phyloP scores from a whole-genome alignment of 2,797 vertebrate species.

The Trematomus bernacchii region DNA sequence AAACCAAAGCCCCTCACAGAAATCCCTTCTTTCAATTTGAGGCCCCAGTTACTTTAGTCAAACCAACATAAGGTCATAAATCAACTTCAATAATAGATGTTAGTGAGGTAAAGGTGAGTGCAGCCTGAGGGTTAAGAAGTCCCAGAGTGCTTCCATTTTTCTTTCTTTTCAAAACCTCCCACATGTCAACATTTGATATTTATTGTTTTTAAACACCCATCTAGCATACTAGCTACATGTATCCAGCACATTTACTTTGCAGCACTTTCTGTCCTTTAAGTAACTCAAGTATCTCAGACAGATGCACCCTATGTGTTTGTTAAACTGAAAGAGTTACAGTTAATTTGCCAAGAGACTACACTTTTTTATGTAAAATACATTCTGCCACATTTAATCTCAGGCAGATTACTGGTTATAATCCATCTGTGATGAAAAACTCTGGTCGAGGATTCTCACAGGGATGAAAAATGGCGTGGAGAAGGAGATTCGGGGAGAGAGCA shows the following conservation, averaged over 20 bases:
- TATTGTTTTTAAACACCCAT: background rate
- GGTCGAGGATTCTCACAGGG: conserved; percentile 26
- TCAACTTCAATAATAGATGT: conserved; percentile 56
- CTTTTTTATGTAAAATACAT: conserved; percentile 25
- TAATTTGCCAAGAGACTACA: conserved; percentile 33
- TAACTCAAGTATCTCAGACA: conserved; percentile 14
- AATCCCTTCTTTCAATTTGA: background rate
- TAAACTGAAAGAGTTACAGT: background rate
- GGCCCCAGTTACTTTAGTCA: background rate
- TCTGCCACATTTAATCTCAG: conserved; percentile 38
- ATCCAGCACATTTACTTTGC: background rate
- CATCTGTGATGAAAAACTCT: conserved; percentile 48
- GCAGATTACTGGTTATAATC: conserved; percentile 45
- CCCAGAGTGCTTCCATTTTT: background rate
- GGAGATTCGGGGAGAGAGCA: conserved; percentile 3
- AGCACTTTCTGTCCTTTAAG: conserved; percentile 9
- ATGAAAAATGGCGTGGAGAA: conserved; percentile 37
- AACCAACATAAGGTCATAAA: conserved; percentile 29
- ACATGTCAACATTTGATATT: background rate
- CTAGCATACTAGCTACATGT: background rate
- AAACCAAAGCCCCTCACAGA: background rate
- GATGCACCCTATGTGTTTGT: conserved; percentile 25
- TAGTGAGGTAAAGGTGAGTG: conserved; percentile 54
- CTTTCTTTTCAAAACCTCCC: background rate
- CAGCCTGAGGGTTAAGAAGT: conserved; percentile 58